Percentiles rank a stretch among this genome's conserved stretches.
phyloP scores from a whole-genome alignment of 2,888 invertebrate genomes.

The Saturnia japonica region DNA sequence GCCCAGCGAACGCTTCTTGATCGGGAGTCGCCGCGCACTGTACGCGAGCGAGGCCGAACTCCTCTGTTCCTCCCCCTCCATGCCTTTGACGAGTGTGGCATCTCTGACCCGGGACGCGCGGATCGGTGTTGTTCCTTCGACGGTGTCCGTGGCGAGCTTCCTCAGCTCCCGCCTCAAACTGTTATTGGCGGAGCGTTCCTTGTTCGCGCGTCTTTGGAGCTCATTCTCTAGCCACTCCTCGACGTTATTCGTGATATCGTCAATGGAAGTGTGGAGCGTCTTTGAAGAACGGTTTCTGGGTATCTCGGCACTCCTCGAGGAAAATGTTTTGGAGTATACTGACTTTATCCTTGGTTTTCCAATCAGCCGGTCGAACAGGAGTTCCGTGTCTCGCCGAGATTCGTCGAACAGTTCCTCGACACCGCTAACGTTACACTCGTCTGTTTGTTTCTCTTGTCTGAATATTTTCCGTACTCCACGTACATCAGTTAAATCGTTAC shows the following conservation, averaged over 20 bases:
- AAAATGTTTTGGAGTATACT: constrained; percentile 59
- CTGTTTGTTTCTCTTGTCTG: constrained; percentile 32
- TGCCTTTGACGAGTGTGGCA: constrained; percentile 30
- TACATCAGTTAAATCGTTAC: constrained; percentile 59
- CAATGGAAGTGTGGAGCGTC: constrained; percentile 50
- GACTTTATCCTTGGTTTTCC: constrained; percentile 53
- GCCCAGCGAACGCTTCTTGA: constrained; percentile 63
- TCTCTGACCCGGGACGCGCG: constrained; percentile 38
- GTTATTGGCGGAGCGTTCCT: constrained; percentile 34
- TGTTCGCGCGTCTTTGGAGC: constrained; percentile 42
- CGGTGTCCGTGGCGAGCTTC: constrained; percentile 52
- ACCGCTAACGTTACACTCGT: constrained; percentile 59
- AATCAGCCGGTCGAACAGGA: constrained; percentile 52
- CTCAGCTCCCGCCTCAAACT: constrained; percentile 46
- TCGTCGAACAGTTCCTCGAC: constrained; percentile 58
- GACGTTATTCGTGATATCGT: constrained; percentile 45
- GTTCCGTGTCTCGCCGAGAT: constrained; percentile 40
- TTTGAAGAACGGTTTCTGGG: constrained; percentile 34
- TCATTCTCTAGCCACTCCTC: constrained; percentile 61
- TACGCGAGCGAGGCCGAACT: constrained; percentile 40
- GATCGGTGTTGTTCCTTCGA: constrained; percentile 47
- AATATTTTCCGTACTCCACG: constrained; percentile 57
- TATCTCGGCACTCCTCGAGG: constrained; percentile 32
- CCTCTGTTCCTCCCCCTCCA: constrained; percentile 12
- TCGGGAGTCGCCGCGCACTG: constrained; percentile 52